Evolutionary conservation across 2,888 invertebrate genomes (phyloP), one percentile per base, ranked within the genome.

Genomic region (Selenia dentaria): DNA sequence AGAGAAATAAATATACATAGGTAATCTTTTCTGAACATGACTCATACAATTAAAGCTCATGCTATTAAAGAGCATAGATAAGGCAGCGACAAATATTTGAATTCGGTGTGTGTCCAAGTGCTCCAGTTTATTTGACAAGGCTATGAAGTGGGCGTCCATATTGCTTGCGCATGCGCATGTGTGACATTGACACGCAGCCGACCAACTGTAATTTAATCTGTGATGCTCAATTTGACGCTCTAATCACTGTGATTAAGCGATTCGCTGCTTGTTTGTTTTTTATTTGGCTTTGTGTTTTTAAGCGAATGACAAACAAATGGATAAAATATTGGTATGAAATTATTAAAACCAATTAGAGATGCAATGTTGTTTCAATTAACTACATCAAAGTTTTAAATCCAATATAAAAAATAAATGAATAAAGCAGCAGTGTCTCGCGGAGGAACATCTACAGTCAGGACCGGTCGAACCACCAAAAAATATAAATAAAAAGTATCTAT

Each of bases 91-190:
- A 52, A 52, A 56, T 40, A 54, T 44, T 45, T 35, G 26, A 31
- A 55, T 55, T 58, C 45, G 42, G 56, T 59, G 54, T 59, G 62
- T 64, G 64, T 57, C 56, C 58, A 63, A 62, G 55, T 75, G 78
- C 70, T 79, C 79, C 59, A 77, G 65, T 71, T 59, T 10, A 27
- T 72, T 62, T 54, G 62, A 62, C 70, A 73, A 79, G 78, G 79
- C 65, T 71, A 56, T 28, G n/a, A 35, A 59, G 79, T 78, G 62
- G 79, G 79, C 59, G 70, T 57, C 28, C 32, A 47, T 45, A 32
- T 40, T 40, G 37, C 50, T 42, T 55, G 53, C 55, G 48, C 44
- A 34, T 38, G 53, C 46, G 42, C 51, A 35, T 29, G 26, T 6
- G 6, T 26, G 74, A 71, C 73, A 77, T 77, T 76, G 75, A 72